Evolutionary conservation across 2,113 vertebrate species (phyloP), one percentile per base, ranked within the genome.

Genomic region (Neodontobutis hainanensis): DNA sequence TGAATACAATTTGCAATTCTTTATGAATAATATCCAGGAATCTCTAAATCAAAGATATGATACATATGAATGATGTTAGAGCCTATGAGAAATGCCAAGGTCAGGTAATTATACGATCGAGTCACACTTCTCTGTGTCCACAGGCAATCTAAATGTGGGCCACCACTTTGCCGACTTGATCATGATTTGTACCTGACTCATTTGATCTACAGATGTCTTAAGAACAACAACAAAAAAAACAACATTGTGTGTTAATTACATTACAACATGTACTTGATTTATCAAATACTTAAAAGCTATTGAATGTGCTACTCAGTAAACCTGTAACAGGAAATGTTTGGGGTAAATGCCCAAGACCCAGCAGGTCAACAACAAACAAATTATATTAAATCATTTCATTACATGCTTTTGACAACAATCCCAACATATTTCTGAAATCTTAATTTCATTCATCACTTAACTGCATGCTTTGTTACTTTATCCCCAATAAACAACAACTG

Each of bases 71-170:
- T 36, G 15, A 8, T 36, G 11, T 61, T 15, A 11, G 52, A 32
- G 50, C 11, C 32, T 11, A 27, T 16, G n/a, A 38, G 16, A 64
- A 61, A 68, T 3, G 44, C 15, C 62, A 16, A 36, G 55, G 49
- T 67, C 48, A 45, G 8, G 32, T 62, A 58, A 62, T 59, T 50
- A 46, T 34, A 67, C 0, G 6, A 7, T 45, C 8, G 46, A 49
- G 45, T 68, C 50, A 51, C 56, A 45, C 16, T 36, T 51, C 45
- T 58, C 19, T 47, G 32, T 45, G 44, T 57, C 50, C 49, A 44
- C 44, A 32, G 0, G 47, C 15, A 47, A 47, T 60, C 4, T 11
- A 59, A 65, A 19, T 5, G 16, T 36, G 15, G 9, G 5, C 8
- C 11, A 1, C 0, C 8, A 6, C 14, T 5, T 8, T 3, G 16